Percentiles rank a stretch among this genome's conserved stretches.
Conservation (phyloP, 2,113 vertebrate species). For the Hydropotes inermis region DNA sequence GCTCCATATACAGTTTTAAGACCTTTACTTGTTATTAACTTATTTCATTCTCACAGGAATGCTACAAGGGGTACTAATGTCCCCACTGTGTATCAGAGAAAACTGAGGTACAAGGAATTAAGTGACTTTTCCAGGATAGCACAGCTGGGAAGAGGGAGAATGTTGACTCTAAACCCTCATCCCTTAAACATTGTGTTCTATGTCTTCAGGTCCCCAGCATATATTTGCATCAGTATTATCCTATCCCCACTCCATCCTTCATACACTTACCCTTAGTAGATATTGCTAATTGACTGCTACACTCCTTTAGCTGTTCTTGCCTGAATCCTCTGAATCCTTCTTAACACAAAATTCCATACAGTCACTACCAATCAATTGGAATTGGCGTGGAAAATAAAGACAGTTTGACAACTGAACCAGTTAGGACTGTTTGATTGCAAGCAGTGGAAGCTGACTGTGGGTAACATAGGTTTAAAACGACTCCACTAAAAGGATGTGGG, state of each 20-base stretch:
- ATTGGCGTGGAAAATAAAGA: background rate
- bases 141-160: background rate
- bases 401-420: background rate
- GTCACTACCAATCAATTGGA: background rate
- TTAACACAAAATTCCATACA: background rate
- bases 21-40: background rate
- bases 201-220: too few relatives aligned
- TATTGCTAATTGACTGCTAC: background rate
- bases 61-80: too few relatives aligned
- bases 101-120: background rate
- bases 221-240: too few relatives aligned
- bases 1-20: background rate
- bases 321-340: background rate
- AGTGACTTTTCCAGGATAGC: background rate
- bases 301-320: background rate
- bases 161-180: background rate
- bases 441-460: background rate
- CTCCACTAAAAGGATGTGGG: background rate
- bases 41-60: background rate
- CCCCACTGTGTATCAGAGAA: background rate
- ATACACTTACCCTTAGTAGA: background rate
- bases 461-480: background rate
- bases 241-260: rapidly evolving
- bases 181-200: background rate
- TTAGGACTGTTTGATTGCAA: background rate